Percentiles rank a stretch among this genome's conserved stretches.
phyloP scores from a whole-genome alignment of 1,140 invertebrate genomes.

The Marisa cornuarietis region DNA sequence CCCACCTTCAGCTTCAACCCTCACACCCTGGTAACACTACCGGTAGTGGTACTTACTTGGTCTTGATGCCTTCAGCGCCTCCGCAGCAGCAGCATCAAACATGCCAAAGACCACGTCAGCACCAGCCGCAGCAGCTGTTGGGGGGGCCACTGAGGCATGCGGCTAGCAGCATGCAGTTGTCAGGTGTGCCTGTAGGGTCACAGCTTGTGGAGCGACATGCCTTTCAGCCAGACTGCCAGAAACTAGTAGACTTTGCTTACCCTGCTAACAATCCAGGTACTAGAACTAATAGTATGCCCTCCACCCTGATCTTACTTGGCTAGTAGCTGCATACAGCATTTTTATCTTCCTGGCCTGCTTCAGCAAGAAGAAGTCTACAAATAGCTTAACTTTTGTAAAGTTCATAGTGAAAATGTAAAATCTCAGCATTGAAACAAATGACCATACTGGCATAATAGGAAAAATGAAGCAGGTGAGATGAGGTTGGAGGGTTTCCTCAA shows the following conservation, averaged over 20 bases:
- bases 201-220: conserved; percentile 39
- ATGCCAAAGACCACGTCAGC: conserved; percentile 2
- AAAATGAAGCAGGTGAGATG: no score
- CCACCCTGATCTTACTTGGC: no score
- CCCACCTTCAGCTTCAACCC: conserved; percentile 22
- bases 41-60: conserved; percentile 16
- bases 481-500: no score
- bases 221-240: conserved; percentile 48
- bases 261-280: conserved; percentile 42
- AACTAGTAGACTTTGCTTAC: conserved; percentile 36
- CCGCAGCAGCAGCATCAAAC: conserved; percentile 8
- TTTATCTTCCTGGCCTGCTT: no score
- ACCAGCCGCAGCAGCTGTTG: conserved; percentile 9
- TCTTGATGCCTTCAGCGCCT: conserved; percentile 16
- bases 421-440: background rate
- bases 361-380: no score
- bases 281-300: conserved; percentile 8
- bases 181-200: background rate
- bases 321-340: no score
- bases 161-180: conserved; percentile 13
- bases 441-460: no score
- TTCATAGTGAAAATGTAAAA: background rate
- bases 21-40: conserved; percentile 15
- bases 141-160: conserved; percentile 24
- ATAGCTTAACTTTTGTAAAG: background rate